Percentiles rank a stretch among this genome's conserved stretches.
These are phyloP conservation scores for Danio albolineatus DNA, from an alignment of 2,797 vertebrate genomes.

Conservation along the genomic window DNA sequence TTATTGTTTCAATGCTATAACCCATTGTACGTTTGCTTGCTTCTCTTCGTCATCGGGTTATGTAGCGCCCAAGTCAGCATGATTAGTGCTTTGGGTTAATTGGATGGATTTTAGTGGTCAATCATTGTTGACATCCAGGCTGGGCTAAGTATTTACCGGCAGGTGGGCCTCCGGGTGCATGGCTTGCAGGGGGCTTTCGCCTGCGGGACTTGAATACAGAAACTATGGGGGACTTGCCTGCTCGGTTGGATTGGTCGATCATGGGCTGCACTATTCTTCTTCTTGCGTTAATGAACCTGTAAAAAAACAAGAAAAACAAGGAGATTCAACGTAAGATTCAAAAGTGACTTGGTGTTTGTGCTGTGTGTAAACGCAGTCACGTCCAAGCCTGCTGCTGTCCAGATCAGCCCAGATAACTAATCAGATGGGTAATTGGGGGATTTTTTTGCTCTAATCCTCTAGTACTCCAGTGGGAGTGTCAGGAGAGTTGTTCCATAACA, in stretches of 20 bases:
- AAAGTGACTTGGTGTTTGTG: background rate
- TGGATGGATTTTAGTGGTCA: constrained; percentile 77
- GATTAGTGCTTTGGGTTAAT: constrained; percentile 80
- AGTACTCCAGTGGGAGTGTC: constrained; percentile 56
- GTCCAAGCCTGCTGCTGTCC: constrained; percentile 58
- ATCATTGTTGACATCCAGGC: constrained; percentile 74
- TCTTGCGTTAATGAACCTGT: constrained; percentile 99
- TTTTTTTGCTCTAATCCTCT: constrained; percentile 58
- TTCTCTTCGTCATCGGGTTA: constrained; percentile 23
- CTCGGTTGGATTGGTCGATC: constrained; percentile 99
- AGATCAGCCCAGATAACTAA: constrained; percentile 58
- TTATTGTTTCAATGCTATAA: constrained; percentile 58
- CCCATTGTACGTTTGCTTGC: constrained; percentile 19
- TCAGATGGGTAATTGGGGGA: constrained; percentile 53
- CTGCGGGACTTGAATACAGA: constrained; percentile 84
- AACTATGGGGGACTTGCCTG: constrained; percentile 94
- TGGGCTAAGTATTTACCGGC: constrained; percentile 86
- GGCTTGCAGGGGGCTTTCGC: constrained; percentile 83
- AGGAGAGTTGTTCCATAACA: constrained; percentile 67
- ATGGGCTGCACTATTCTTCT: constrained; percentile 99
- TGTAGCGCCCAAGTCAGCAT: constrained; percentile 66
- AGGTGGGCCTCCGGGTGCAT: constrained; percentile 85
- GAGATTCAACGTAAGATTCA: constrained; percentile 9
- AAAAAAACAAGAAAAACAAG: constrained; percentile 63
- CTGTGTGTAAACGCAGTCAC: constrained; percentile 33